Percentiles rank a stretch among this genome's conserved stretches.
Conservation (phyloP, 2,888 invertebrate species). For the Andrena bicolor region DNA sequence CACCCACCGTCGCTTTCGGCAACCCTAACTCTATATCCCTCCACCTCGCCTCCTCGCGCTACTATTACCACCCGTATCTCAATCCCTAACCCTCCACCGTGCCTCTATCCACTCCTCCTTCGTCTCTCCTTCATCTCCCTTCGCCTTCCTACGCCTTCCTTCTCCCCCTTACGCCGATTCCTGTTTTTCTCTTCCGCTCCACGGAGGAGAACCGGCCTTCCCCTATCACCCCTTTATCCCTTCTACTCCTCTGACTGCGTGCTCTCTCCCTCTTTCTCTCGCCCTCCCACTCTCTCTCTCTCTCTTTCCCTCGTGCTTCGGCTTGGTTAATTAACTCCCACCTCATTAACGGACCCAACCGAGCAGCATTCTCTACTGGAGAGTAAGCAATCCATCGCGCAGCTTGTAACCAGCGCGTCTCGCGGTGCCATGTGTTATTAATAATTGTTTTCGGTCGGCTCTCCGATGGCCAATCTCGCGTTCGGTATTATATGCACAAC, state of each 20-base stretch:
- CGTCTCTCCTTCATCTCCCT: background rate
- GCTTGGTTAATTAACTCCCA: conserved; percentile 83
- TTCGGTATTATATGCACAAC: conserved; percentile 27
- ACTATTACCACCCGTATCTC: conserved; percentile 61
- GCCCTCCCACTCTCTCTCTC: conserved; percentile 17
- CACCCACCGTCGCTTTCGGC: conserved; percentile 39
- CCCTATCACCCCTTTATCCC: conserved; percentile 10
- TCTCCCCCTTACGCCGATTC: conserved; percentile 24
- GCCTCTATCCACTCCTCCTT: conserved; percentile 7
- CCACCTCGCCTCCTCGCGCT: conserved; percentile 22
- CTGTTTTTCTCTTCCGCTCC: conserved; percentile 36
- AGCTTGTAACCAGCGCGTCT: conserved; percentile 47
- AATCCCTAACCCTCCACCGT: conserved; percentile 39
- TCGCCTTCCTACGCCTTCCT: conserved; percentile 10
- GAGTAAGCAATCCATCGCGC: conserved; percentile 54
- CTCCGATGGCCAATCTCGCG: conserved; percentile 48
- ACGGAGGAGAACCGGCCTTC: conserved; percentile 6
- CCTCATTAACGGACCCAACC: conserved; percentile 81
- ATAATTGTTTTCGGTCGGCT: conserved; percentile 64
- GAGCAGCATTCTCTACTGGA: conserved; percentile 71
- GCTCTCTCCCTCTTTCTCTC: background rate
- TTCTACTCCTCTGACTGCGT: background rate
- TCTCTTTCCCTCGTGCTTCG: conserved; percentile 52
- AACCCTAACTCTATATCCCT: conserved; percentile 31
- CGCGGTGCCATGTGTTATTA: conserved; percentile 62